phyloP scores from a whole-genome alignment of 35 echinoderm and acorn worm genomes.

The Strongylocentrotus purpuratus region DNA sequence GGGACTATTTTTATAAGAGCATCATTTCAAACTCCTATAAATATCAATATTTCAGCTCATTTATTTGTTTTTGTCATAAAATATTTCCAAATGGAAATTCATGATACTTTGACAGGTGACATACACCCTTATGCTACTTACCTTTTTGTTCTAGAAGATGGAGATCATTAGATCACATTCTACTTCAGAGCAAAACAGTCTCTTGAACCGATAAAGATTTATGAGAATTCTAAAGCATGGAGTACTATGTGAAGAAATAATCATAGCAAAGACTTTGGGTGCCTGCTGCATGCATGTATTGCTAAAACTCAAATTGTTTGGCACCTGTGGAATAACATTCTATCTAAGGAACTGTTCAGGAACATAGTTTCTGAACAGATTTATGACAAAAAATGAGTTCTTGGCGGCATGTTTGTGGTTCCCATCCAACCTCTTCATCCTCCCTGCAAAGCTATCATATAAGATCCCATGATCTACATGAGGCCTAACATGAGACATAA shows the following conservation, averaged over 20 bases:
- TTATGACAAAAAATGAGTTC: neutral
- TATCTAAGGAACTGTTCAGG: too few relatives aligned
- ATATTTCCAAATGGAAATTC: neutral
- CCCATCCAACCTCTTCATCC: neutral
- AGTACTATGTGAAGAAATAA: neutral
- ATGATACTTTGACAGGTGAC: neutral
- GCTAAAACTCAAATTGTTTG: neutral
- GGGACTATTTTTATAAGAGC: neutral
- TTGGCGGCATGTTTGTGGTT: neutral
- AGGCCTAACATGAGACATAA: neutral
- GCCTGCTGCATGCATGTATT: neutral
- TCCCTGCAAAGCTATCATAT: neutral
- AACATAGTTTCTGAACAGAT: neutral
- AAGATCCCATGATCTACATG: constrained; percentile 2
- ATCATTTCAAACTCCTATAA: neutral
- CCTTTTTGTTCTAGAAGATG: neutral
- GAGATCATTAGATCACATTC: constrained; percentile 11
- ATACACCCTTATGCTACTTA: neutral
- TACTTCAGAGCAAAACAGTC: neutral
- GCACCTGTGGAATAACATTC: too few relatives aligned
- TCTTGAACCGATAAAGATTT: neutral
- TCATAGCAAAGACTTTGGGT: neutral
- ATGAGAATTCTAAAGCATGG: neutral
- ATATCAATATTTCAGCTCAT: neutral
- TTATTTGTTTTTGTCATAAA: neutral